Evolutionary conservation across 2,113 vertebrate genomes (phyloP), one percentile per base, ranked within the genome.

Genomic region (Microcebus ravelobensis): DNA sequence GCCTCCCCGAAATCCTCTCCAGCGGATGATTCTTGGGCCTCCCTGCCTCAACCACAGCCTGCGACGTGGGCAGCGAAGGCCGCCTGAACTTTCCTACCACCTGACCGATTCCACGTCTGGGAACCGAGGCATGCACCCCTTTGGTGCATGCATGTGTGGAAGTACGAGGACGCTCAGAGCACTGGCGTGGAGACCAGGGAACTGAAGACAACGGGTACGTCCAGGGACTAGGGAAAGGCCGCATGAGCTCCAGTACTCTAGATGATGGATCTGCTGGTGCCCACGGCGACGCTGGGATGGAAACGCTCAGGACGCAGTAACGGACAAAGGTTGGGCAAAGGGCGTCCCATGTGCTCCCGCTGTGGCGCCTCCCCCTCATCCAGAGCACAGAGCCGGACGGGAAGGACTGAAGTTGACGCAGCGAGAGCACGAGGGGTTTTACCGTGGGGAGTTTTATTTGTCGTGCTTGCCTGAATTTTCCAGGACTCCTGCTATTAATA

Each of bases 241-340:
- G 8, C 34, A 25, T 1, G 25, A 27, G 42, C 14, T 27, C 45
- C 10, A 23, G 20, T 21, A 5, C 0, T 1, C 8, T 0, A 1
- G 15, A 21, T n/a, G 88, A 39, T 4, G 18, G 42, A 67, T 57
- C 34, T 31, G 42, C 17, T 3, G 65, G 6, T 42, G 45, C n/a
- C 1, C 3, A 18, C 6, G 20, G 65, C 50, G 42, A 65, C 0
- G 45, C 87, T 52, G 61, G 23, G 45, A 6, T 15, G 42, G 45
- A 45, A 45, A 45, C 8, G 45, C 45, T 45, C 45, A 8, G 65
- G 52, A 39, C 0, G 29, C 0, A 82, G 73, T 5, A 42, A 67
- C 18, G 1, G 61, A 77, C n/a, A 52, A 42, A 45, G 29, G 6
- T 27, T 4, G 59, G 57, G 25, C 61, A 70, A 65, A 13, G 34